Conservation (phyloP, 1,140 invertebrate species). For the Zaprionus vittiger region DNA sequence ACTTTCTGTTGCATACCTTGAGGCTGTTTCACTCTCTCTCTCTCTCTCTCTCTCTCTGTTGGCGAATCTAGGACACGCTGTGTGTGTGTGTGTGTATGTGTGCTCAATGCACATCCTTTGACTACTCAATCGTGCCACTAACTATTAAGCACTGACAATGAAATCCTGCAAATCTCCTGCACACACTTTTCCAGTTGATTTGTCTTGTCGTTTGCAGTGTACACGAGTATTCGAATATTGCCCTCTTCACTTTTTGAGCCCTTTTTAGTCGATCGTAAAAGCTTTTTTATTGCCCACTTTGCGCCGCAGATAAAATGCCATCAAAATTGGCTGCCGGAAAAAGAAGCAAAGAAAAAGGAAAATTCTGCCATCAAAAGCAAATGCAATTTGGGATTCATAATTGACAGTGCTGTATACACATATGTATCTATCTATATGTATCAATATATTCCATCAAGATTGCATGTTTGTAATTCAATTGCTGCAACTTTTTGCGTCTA, state of each 20-base stretch:
- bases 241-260: conserved; percentile 14
- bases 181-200: conserved; percentile 13
- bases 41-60: conserved; percentile 1
- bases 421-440: not conserved
- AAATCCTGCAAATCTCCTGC: conserved; percentile 25
- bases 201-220: not conserved
- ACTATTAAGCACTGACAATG: conserved; percentile 32
- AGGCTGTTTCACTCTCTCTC: conserved; percentile 19
- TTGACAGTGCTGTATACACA: conserved; percentile 31
- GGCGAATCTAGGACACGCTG: conserved; percentile 35
- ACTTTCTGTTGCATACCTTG: conserved; percentile 49
- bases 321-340: conserved; percentile 26
- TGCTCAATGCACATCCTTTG: conserved; percentile 38
- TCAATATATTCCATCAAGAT: conserved; percentile 24
- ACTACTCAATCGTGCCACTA: conserved; percentile 31
- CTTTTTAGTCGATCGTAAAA: conserved; percentile 39
- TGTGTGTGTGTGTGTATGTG: not conserved
- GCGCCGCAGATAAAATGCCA: conserved; percentile 38
- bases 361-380: conserved; percentile 23
- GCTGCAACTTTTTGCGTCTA: conserved; percentile 22
- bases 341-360: not conserved
- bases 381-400: conserved; percentile 50
- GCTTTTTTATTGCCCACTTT: conserved; percentile 51
- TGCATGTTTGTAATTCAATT: conserved; percentile 41
- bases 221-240: not conserved